Evolutionary conservation across 2,797 vertebrate species (phyloP).

Genomic region (Petrocephalus sullivani): DNA sequence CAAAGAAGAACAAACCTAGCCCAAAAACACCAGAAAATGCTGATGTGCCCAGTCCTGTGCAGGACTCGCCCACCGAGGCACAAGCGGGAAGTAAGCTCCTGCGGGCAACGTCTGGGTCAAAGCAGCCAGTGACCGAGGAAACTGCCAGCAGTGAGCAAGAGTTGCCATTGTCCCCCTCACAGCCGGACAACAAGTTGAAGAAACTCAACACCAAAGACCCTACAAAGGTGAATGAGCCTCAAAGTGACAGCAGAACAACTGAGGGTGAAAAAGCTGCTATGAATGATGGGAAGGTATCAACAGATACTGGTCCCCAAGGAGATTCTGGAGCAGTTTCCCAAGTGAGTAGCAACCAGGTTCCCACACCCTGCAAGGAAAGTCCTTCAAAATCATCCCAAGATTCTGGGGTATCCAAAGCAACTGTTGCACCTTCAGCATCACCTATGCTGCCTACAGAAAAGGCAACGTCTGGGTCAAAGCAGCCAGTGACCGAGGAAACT

Average conservation of each 20-base stretch:
- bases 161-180: slow-evolving; percentile 31
- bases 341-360: slow-evolving; percentile 45
- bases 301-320: slow-evolving; percentile 38
- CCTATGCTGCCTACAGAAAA: not conserved
- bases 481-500: slow-evolving; percentile 40
- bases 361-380: slow-evolving; percentile 40
- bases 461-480: slow-evolving; percentile 32
- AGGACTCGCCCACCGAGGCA: slow-evolving; percentile 38
- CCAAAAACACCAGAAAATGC: slow-evolving; percentile 33
- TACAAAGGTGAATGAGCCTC: slow-evolving; percentile 38
- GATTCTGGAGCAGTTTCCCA: slow-evolving; percentile 34
- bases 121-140: slow-evolving; percentile 43
- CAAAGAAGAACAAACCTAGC: slow-evolving; percentile 31
- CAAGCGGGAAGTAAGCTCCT: slow-evolving; percentile 46
- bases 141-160: slow-evolving; percentile 40
- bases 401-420: slow-evolving; percentile 20
- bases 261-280: slow-evolving; percentile 31
- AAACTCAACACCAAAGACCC: slow-evolving; percentile 32
- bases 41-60: slow-evolving; percentile 36
- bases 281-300: slow-evolving; percentile 26
- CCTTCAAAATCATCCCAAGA: slow-evolving; percentile 39
- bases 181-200: slow-evolving; percentile 42
- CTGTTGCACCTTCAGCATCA: slow-evolving; percentile 15
- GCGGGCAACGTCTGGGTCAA: slow-evolving; percentile 27
- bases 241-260: slow-evolving; percentile 26